Percentiles rank a stretch among this genome's conserved stretches.
Conservation (phyloP, 1,140 invertebrate genomes). For the Ditylenchus dipsaci region DNA sequence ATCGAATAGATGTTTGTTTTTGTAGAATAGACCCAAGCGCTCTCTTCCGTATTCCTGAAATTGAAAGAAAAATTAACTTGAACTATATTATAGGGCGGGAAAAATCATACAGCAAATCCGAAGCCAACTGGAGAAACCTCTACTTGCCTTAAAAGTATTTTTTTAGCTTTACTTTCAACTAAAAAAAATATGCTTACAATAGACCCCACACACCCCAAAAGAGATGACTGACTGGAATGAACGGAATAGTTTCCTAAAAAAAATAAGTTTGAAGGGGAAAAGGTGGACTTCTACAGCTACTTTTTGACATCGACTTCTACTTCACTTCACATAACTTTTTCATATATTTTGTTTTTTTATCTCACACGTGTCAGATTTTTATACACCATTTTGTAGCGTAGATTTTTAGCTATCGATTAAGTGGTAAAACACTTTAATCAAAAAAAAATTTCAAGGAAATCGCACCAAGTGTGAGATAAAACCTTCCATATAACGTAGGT, state of each 20-base stretch:
- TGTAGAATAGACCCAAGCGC: constrained; percentile 53
- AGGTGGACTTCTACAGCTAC: too few species aligned
- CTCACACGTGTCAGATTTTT: too few species aligned
- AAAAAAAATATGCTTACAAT: constrained; percentile 6
- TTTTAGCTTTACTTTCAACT: neutral
- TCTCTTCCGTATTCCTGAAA: constrained; percentile 56
- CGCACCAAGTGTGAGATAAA: too few species aligned
- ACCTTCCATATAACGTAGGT: too few species aligned
- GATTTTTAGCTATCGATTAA: too few species aligned
- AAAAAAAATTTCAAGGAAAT: too few species aligned
- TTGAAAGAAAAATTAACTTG: neutral
- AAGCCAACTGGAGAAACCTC: constrained; percentile 57
- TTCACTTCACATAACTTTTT: too few species aligned
- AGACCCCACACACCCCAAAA: constrained; percentile 57
- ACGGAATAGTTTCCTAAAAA: constrained; percentile 53
- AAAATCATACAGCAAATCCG: constrained; percentile 47
- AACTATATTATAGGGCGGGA: too few species aligned
- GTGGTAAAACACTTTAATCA: too few species aligned
- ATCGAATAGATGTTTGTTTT: constrained; percentile 49
- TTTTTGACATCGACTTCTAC: too few species aligned
- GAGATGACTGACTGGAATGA: constrained; percentile 54
- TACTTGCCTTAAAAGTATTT: constrained; percentile 35
- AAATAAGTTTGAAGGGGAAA: neutral
- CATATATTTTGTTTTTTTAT: too few species aligned
- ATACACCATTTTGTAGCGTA: too few species aligned